Evolutionary conservation across 2,888 invertebrate species (phyloP).

Genomic region (Subacronicta megacephala): DNA sequence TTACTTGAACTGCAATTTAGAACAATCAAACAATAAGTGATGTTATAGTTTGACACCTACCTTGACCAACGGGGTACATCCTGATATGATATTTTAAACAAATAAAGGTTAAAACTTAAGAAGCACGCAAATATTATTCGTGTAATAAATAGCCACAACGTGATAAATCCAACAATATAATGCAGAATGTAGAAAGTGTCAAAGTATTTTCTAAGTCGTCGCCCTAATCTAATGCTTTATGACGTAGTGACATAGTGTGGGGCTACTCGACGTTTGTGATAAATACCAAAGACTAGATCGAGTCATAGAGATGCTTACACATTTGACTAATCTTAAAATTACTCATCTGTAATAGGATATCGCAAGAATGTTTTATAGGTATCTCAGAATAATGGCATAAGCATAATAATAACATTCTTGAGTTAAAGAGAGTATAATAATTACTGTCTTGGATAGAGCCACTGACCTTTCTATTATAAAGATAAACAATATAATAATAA

Average conservation of each 20-base stretch:
- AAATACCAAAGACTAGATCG: too few relatives aligned
- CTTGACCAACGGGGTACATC: conserved; percentile 88
- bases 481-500: too few relatives aligned
- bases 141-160: conserved; percentile 68
- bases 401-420: too few relatives aligned
- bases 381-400: too few relatives aligned
- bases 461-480: too few relatives aligned
- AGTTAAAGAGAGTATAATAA: too few relatives aligned
- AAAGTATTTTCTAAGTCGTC: conserved; percentile 57
- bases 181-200: conserved; percentile 56
- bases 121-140: conserved; percentile 50
- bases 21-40: conserved; percentile 84
- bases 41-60: conserved; percentile 73
- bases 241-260: conserved; percentile 44
- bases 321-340: too few relatives aligned
- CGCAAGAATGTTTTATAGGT: too few relatives aligned
- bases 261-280: too few relatives aligned
- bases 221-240: conserved; percentile 57
- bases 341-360: too few relatives aligned
- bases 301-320: too few relatives aligned
- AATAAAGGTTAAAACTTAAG: conserved; percentile 69
- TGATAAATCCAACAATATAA: conserved; percentile 57
- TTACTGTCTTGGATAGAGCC: too few relatives aligned
- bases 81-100: conserved; percentile 70
- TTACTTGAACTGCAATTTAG: conserved; percentile 72